phyloP scores from a whole-genome alignment of 1,140 invertebrate species.

The Portunus trituberculatus region DNA sequence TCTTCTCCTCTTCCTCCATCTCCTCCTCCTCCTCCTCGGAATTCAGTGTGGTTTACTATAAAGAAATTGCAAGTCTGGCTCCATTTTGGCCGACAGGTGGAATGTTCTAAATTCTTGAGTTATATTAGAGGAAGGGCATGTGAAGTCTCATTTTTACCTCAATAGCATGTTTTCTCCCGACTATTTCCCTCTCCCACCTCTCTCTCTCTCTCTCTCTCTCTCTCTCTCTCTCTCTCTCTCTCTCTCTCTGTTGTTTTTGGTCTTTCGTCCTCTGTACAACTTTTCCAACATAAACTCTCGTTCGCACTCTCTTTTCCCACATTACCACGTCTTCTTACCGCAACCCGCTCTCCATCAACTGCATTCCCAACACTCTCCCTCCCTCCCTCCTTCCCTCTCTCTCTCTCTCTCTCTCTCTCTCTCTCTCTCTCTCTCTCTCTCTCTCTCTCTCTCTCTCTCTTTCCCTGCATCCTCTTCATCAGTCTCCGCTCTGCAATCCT shows the following conservation, averaged over 20 bases:
- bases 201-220: conserved; percentile 23
- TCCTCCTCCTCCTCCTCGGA: not conserved
- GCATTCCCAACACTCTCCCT: not conserved
- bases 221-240: conserved; percentile 48
- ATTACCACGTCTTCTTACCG: too few species aligned
- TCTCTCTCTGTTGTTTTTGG: conserved; percentile 4
- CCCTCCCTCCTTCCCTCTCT: conserved; percentile 7
- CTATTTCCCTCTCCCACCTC: not conserved
- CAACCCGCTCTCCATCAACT: not conserved
- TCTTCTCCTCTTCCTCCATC: not conserved
- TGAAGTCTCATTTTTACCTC: not conserved
- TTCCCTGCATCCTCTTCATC: not conserved
- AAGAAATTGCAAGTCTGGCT: conserved; percentile 3
- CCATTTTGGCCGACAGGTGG: not conserved
- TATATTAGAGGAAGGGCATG: not conserved
- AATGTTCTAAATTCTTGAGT: not conserved
- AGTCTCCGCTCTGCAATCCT: not conserved
- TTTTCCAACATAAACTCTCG: too few species aligned
- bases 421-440: conserved; percentile 15
- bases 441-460: not conserved
- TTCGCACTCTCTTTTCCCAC: too few species aligned
- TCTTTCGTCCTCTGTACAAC: too few species aligned
- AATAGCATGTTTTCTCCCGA: not conserved
- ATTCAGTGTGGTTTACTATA: not conserved
- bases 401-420: conserved; percentile 39